These are phyloP conservation scores for Eupeodes corollae DNA, from an alignment of 1,140 invertebrate species.

Conservation along the genomic window DNA sequence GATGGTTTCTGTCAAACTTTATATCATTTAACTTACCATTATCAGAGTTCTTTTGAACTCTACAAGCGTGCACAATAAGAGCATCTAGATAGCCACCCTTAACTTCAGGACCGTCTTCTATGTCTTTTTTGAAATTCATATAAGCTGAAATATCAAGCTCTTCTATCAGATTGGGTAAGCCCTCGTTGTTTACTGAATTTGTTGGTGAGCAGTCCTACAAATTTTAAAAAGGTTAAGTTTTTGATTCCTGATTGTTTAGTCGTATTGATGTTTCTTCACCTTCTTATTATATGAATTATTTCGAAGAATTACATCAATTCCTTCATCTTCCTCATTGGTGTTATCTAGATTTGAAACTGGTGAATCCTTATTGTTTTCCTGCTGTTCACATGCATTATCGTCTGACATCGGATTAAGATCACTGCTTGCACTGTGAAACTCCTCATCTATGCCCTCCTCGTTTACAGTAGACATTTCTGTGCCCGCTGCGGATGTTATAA, in stretches of 20 bases:
- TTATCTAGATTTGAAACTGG: background rate
- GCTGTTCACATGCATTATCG: background rate
- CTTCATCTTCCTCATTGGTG: slow-evolving; percentile 14
- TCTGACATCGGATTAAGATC: background rate
- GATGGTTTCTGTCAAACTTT: too few relatives aligned
- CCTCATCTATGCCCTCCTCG: slow-evolving; percentile 4
- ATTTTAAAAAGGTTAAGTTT: background rate
- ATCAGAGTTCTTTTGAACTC: slow-evolving; percentile 45
- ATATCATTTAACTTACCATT: slow-evolving; percentile 23
- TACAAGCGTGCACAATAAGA: slow-evolving; percentile 85
- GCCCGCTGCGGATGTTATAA: background rate
- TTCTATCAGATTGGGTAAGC: slow-evolving; percentile 48
- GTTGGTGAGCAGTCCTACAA: background rate
- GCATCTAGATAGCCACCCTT: slow-evolving; percentile 83
- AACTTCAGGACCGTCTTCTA: slow-evolving; percentile 78
- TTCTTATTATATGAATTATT: slow-evolving; percentile 21
- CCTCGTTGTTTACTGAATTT: slow-evolving; percentile 5
- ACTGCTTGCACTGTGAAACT: background rate
- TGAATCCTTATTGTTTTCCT: background rate
- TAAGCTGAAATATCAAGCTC: slow-evolving; percentile 69
- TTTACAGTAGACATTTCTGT: slow-evolving; percentile 17
- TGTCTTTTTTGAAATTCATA: slow-evolving; percentile 65
- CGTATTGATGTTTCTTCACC: background rate
- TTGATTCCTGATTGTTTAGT: background rate
- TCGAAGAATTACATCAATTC: slow-evolving; percentile 26